A percentile compares a stretch with the other conserved stretches of the same genome.
Evolutionary conservation across 2,113 vertebrate species (phyloP).

Genomic region (Mormoops blainvillei): DNA sequence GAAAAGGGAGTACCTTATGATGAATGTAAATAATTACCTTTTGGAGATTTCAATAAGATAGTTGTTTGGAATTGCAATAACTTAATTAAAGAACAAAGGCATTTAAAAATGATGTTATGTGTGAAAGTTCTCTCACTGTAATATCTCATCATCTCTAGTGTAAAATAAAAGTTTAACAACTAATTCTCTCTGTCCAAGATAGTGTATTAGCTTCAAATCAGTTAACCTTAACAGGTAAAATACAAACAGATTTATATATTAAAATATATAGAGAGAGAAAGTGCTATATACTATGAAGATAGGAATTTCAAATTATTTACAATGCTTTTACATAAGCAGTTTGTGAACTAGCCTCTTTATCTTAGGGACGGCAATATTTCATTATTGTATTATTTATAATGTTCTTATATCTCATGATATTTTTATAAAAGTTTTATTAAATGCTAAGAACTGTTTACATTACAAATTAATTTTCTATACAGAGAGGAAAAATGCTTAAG

Average conservation of each 20-base stretch:
- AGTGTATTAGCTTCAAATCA: conserved; percentile 33
- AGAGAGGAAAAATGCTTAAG: neutral
- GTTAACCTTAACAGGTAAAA: conserved; percentile 49
- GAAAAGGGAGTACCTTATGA: neutral
- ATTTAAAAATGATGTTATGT: neutral
- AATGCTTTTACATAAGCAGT: neutral
- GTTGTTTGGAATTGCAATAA: neutral
- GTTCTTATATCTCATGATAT: neutral
- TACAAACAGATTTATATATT: conserved; percentile 5
- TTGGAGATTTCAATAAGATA: neutral
- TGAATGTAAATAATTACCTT: neutral
- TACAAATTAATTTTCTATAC: neutral
- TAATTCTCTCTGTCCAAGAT: neutral
- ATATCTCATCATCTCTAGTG: neutral
- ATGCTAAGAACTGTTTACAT: neutral
- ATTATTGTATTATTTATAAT: neutral
- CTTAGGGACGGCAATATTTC: neutral
- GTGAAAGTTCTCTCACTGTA: neutral
- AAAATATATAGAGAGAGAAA: neutral
- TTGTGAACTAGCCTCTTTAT: neutral
- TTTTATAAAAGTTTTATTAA: neutral
- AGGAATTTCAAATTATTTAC: neutral
- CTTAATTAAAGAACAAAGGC: neutral
- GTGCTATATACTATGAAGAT: neutral
- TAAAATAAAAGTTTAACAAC: conserved; percentile 4